phyloP scores from a whole-genome alignment of 2,797 vertebrate species.

The Netta rufina region DNA sequence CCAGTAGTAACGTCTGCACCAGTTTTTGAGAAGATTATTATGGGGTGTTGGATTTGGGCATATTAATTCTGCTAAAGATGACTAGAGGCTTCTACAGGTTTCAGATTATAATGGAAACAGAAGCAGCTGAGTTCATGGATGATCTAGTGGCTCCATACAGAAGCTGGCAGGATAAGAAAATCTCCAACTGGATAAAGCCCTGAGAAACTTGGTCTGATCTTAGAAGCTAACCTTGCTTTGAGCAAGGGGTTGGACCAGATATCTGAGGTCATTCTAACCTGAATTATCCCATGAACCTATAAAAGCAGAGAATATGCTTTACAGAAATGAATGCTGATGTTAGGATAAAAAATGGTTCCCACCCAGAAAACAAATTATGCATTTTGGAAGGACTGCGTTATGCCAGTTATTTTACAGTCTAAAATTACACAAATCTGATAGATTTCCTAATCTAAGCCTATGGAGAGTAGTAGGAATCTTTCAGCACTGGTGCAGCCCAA shows the following conservation, averaged over 20 bases:
- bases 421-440: not conserved
- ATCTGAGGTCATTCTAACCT: not conserved
- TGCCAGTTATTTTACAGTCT: not conserved
- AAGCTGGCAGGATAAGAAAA: not conserved
- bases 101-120: not conserved
- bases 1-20: not conserved
- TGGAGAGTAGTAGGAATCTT: not conserved
- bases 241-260: not conserved
- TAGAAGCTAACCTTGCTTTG: not conserved
- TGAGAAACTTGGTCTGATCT: not conserved
- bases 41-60: not conserved
- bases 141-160: not conserved
- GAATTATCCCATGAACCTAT: not conserved
- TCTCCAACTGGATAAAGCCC: not conserved
- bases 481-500: not conserved
- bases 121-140: not conserved
- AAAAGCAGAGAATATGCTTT: not conserved
- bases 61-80: not conserved
- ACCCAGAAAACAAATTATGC: not conserved
- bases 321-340: not conserved
- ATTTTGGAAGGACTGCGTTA: not conserved
- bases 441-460: not conserved
- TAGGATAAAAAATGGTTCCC: not conserved
- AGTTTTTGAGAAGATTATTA: not conserved
- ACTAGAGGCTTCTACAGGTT: not conserved